Percentiles rank a stretch among this genome's conserved stretches.
Conservation (phyloP, 2,113 vertebrate species). For the Rynchops niger region DNA sequence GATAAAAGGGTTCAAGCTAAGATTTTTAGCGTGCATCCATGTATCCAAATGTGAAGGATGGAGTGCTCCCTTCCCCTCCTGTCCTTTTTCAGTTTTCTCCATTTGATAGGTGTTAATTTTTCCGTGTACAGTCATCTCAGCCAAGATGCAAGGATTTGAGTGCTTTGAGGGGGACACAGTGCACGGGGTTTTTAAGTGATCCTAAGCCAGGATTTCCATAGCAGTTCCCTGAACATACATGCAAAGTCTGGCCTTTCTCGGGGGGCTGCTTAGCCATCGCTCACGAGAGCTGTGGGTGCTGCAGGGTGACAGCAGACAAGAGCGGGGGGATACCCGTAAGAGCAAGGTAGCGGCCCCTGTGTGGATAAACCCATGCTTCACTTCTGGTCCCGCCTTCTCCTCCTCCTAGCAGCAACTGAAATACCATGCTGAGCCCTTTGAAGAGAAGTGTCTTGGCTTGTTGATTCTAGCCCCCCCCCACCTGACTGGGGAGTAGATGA, state of each 20-base stretch:
- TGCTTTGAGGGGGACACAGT: constrained; percentile 20
- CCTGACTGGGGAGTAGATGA: not conserved
- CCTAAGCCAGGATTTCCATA: constrained; percentile 1
- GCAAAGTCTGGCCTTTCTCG: not conserved
- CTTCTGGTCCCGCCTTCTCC: not conserved
- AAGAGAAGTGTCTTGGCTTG: not conserved
- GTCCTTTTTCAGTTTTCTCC: constrained; percentile 37
- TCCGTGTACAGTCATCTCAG: constrained; percentile 58
- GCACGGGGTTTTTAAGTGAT: not conserved
- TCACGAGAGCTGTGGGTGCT: not conserved
- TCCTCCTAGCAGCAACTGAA: constrained; percentile 1
- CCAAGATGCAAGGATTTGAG: constrained; percentile 26
- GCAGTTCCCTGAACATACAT: constrained; percentile 2
- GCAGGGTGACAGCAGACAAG: not conserved
- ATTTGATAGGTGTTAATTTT: constrained; percentile 52
- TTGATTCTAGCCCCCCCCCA: not conserved
- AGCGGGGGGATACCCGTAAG: not conserved
- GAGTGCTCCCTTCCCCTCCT: constrained; percentile 50
- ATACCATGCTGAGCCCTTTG: not conserved
- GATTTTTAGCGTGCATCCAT: constrained; percentile 51
- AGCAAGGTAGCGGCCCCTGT: not conserved
- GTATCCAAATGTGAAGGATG: constrained; percentile 46
- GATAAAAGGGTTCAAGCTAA: constrained; percentile 58
- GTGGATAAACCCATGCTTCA: not conserved
- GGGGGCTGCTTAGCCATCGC: not conserved